phyloP scores from a whole-genome alignment of 1,140 invertebrate species.

The Frieseomelitta varia region DNA sequence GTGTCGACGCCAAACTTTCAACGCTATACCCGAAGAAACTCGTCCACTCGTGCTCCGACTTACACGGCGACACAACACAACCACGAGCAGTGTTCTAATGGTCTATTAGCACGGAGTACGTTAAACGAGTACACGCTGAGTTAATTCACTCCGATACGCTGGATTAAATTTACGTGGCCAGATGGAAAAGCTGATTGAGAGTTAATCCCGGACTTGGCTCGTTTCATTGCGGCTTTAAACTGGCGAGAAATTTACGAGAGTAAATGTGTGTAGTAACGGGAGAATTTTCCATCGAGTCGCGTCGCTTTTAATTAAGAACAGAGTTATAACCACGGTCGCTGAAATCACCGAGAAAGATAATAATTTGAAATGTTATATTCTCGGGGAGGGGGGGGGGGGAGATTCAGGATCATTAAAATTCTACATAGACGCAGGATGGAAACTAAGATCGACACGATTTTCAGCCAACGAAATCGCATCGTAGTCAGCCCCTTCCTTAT shows the following conservation, averaged over 20 bases:
- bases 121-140: background rate
- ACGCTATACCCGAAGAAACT: background rate
- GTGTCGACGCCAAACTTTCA: background rate
- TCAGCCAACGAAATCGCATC: background rate
- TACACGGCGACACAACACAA: background rate
- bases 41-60: background rate
- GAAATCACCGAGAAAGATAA: no score
- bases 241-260: background rate
- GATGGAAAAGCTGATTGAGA: constrained; percentile 2
- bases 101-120: background rate
- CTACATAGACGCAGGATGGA: no score
- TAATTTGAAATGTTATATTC: no score
- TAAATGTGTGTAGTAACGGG: background rate
- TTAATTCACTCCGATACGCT: constrained; percentile 4
- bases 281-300: background rate
- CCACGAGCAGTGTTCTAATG: background rate
- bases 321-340: no score
- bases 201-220: background rate
- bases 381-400: no score
- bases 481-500: background rate
- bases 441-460: no score
- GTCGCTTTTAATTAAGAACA: background rate
- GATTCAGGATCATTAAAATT: no score
- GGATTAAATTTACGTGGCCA: background rate
- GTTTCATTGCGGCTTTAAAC: background rate